phyloP scores from a whole-genome alignment of 2,888 invertebrate species.

The Ophion ellenae region DNA sequence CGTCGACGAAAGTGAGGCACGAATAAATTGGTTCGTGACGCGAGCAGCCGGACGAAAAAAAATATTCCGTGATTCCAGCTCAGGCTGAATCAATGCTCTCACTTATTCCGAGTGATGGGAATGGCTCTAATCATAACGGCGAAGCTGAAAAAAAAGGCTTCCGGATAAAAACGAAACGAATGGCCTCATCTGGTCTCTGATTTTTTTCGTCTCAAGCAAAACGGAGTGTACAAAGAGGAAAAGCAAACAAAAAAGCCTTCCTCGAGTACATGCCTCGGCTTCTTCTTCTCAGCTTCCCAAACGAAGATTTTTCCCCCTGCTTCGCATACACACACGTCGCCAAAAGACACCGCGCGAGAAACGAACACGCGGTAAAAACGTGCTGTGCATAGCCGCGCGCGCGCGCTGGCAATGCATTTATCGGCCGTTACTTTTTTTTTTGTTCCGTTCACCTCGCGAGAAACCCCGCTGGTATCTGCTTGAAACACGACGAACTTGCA shows the following conservation, averaged over 20 bases:
- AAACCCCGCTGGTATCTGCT: conserved; percentile 42
- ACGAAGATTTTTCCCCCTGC: conserved; percentile 28
- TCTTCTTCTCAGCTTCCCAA: conserved; percentile 20
- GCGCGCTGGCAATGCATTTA: conserved; percentile 19
- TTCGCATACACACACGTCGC: conserved; percentile 1
- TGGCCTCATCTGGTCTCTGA: conserved; percentile 18
- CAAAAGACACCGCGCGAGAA: conserved; percentile 21
- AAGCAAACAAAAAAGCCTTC: conserved; percentile 16
- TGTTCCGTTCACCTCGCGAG: conserved; percentile 11
- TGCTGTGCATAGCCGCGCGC: conserved; percentile 16
- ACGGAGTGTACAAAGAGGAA: background rate
- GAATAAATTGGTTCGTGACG: conserved; percentile 52
- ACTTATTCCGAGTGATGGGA: background rate
- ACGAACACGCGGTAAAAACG: conserved; percentile 18
- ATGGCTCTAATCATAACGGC: conserved; percentile 17
- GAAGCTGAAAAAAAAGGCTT: background rate
- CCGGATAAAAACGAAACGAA: background rate
- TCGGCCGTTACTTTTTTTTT: background rate
- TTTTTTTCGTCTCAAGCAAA: conserved; percentile 9
- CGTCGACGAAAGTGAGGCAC: conserved; percentile 21
- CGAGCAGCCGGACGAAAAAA: background rate
- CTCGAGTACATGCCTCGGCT: conserved; percentile 37
- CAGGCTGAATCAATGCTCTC: conserved; percentile 23
- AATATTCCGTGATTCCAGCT: conserved; percentile 5
- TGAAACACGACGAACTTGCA: conserved; percentile 16